Base-by-base conservation (phyloP, 2,888 invertebrate species). In the Callimorpha dominula region DNA sequence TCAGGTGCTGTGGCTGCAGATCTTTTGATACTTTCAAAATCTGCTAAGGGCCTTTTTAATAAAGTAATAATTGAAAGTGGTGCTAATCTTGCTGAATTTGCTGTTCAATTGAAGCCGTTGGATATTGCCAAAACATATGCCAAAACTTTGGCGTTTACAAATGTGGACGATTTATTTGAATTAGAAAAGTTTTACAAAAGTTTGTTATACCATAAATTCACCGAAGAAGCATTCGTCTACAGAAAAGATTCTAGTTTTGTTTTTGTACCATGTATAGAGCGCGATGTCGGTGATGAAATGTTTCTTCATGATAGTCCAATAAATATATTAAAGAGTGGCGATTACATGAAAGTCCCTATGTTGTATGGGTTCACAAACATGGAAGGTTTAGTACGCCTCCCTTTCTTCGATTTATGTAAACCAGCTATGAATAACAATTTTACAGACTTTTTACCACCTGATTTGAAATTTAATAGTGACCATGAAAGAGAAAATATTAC, bases 31-130 rank as follows among this genome's bases (percentile, higher is more conserved):
- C 31, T 70, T 31, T 70, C 70, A 11, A 70, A 70, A 46, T 54
- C 70, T 31, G 70, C 65, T n/a, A 42, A 54, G 20, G 70, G 70
- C 0, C 63, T 70, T 40, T 70, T 70, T 46, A n/a, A 65, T 46
- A 70, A 70, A 70, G 65, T 57, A 12, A 70, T 70, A 20, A 52
- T 63, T 43, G 70, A 70, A 65, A 70, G 70, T 65, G 70, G 70
- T 31, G 31, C 70, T 5, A 70, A 43, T 57, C 17, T 70, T 42
- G 54, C 54, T 31, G 70, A n/a, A 54, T 70, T 57, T 46, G 31
- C 65, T 14, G 46, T 70, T 54, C 70, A 70, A 31, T 52, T 20
- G 7, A 54, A 65, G 20, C 70, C 70, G 4, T 54, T 70, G 20
- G 31, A 70, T 2, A 57, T 54, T 65, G 70, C 70, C 7, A 65